Evolutionary conservation across 2,113 vertebrate species (phyloP).

Genomic region (Regulus satrapa): DNA sequence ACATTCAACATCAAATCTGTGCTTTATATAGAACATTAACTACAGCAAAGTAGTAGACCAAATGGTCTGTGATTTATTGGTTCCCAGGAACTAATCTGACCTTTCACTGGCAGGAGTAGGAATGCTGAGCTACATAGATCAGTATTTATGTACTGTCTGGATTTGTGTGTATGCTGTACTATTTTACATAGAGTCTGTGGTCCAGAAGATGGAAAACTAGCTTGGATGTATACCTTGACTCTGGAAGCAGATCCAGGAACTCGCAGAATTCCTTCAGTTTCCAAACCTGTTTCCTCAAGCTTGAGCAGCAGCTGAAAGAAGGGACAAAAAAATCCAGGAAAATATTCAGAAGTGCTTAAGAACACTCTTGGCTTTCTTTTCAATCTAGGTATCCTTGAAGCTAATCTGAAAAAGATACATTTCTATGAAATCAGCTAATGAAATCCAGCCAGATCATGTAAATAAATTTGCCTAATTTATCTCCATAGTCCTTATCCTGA

Average conservation of each 20-base stretch:
- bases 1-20: neutral
- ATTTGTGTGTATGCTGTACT: neutral
- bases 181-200: neutral
- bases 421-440: neutral
- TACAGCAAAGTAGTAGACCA: neutral
- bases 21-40: slow-evolving; percentile 13
- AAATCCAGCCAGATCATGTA: neutral
- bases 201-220: neutral
- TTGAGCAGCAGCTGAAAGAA: slow-evolving; percentile 83
- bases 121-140: neutral
- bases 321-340: neutral
- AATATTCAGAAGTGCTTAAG: neutral
- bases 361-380: neutral
- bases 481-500: neutral
- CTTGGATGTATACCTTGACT: slow-evolving; percentile 81
- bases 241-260: slow-evolving; percentile 91
- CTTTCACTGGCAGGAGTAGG: neutral
- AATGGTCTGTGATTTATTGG: neutral
- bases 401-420: neutral
- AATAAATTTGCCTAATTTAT: neutral
- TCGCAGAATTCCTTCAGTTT: slow-evolving; percentile 93
- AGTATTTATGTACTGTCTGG: neutral
- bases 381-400: neutral
- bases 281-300: slow-evolving; percentile 88
- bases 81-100: slow-evolving; percentile 29